phyloP scores from a whole-genome alignment of 2,888 invertebrate species.

The Agriopis marginaria region DNA sequence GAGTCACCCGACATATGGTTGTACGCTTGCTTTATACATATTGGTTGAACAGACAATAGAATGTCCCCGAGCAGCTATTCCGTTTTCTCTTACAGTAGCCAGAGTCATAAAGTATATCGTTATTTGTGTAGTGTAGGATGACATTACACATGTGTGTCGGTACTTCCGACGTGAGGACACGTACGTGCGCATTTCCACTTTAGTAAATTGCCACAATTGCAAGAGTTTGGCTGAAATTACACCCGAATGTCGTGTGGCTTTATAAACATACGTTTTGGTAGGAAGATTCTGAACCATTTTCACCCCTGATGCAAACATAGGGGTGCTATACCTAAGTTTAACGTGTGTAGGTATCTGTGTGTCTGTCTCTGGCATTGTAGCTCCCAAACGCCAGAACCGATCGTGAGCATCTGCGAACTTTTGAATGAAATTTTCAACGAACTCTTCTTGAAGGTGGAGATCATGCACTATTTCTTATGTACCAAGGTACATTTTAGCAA shows the following conservation, averaged over 20 bases:
- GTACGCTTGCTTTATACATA: too few species aligned
- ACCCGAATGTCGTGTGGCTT: slow-evolving; percentile 6
- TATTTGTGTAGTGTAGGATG: slow-evolving; percentile 19
- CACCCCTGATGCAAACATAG: too few species aligned
- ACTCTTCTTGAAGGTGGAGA: too few species aligned
- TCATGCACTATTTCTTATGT: too few species aligned
- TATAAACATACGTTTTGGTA: slow-evolving; percentile 3
- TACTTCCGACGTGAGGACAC: slow-evolving; percentile 12
- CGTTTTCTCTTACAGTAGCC: slow-evolving; percentile 17
- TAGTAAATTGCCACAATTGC: slow-evolving; percentile 22
- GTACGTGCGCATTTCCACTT: slow-evolving; percentile 21
- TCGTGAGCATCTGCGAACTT: too few species aligned
- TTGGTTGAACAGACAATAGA: slow-evolving; percentile 8
- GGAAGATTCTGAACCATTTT: neutral
- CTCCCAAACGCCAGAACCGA: too few species aligned
- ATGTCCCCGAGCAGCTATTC: slow-evolving; percentile 7
- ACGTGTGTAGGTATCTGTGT: too few species aligned
- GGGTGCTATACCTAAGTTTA: too few species aligned
- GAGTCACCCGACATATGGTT: too few species aligned
- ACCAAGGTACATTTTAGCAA: too few species aligned
- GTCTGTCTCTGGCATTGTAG: too few species aligned
- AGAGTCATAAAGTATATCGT: slow-evolving; percentile 13
- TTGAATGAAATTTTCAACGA: too few species aligned
- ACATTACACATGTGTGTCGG: slow-evolving; percentile 22
- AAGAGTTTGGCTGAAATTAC: slow-evolving; percentile 13